Base-by-base conservation (phyloP, 1,140 invertebrate species). In the Anoplolepis gracilipes region DNA sequence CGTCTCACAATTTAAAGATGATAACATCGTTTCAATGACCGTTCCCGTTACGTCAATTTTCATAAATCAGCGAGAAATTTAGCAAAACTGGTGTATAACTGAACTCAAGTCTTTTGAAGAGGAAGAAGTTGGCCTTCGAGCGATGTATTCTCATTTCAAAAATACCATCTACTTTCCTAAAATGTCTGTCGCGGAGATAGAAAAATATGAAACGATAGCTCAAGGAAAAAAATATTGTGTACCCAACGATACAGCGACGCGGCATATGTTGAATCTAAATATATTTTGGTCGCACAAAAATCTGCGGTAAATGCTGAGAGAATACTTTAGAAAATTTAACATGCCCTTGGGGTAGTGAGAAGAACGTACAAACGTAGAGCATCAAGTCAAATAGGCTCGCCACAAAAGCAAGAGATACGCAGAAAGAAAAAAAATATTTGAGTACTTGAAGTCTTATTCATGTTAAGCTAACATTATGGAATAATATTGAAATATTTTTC, bases 241-340 rank as follows among this genome's bases (percentile, higher is more conserved):
- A 73, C 85, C 81, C 13, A 25, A 22, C 36, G 30, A 30, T 39
- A 33, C 16, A 10, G 28, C 19, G n/a, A 57, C 16, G 30, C 28
- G 46, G 59, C 33, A 28, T 39, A 36, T 39, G 13, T 25, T 53
- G 49, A 46, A 22, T 46, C 2, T 46, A 86, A 85, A 90, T 90
- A 85, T 61, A 85, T 82, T 39, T 22, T n/a, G 85, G 55, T 86
- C 78, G 85, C 64, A 84, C 85, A 77, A 89, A 87, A 90, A 90
- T 90, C 86, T 61, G n/a, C 22, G 33, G 49, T 3, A 79, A 85
- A 87, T 69, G 81, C 77, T 72, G 84, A 62, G 82, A 61, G 84
- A 91, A 87, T 84, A 90, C 87, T 85, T 85, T 25, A 19, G 55
- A 85, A 88, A 92, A 92, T 91, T 90, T 90, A 92, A 92, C 88